Conservation (phyloP, 2,797 vertebrate species). For the Alectoris magna region DNA sequence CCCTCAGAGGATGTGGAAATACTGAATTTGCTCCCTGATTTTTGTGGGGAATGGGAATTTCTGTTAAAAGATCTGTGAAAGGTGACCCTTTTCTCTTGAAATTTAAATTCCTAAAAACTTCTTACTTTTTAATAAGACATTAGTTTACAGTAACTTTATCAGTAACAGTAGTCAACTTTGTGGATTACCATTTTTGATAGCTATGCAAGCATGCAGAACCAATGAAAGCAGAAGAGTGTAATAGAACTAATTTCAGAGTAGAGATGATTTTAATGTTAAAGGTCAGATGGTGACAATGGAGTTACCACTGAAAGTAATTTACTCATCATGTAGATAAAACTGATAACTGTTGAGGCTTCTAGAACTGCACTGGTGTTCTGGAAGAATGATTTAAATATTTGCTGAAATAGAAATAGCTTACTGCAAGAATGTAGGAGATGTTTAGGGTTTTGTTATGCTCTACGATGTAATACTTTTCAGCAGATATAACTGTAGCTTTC, state of each 20-base stretch:
- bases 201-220: neutral
- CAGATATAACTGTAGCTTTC: neutral
- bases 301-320: neutral
- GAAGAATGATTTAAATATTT: neutral
- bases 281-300: neutral
- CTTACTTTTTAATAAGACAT: neutral
- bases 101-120: neutral
- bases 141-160: neutral
- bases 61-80: neutral
- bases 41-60: neutral
- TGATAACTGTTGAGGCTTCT: neutral
- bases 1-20: neutral
- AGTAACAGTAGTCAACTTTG: neutral
- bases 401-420: neutral
- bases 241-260: neutral
- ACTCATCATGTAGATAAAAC: neutral
- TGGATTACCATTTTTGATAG: neutral
- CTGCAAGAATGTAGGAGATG: neutral
- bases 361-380: fast-evolving
- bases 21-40: neutral
- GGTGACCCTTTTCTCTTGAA: neutral
- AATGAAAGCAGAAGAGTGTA: neutral
- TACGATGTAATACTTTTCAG: neutral
- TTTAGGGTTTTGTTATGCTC: neutral
- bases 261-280: neutral